Evolutionary conservation across 2,888 invertebrate genomes (phyloP).

Genomic region (Nowickia ferox): DNA sequence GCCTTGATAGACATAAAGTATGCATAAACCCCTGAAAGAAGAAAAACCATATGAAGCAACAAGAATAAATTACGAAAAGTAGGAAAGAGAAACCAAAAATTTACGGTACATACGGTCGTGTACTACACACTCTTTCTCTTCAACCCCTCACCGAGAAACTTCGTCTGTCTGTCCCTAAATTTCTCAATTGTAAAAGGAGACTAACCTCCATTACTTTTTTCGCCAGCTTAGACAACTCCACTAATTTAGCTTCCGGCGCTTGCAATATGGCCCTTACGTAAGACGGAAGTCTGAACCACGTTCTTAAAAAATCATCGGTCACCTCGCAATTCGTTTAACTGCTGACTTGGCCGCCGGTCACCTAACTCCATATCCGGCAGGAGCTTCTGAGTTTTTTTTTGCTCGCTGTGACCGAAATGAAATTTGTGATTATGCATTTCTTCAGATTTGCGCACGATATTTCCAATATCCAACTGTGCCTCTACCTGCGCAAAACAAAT

Average conservation of each 20-base stretch:
- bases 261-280: conserved; percentile 8
- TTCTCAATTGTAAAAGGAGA: too few species aligned
- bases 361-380: too few species aligned
- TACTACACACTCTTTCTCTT: too few species aligned
- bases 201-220: conserved; percentile 21
- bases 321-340: not conserved
- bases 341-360: conserved; percentile 11
- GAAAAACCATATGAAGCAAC: too few species aligned
- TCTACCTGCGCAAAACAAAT: conserved; percentile 23
- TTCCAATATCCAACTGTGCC: not conserved
- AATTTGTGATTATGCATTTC: conserved; percentile 27
- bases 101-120: too few species aligned
- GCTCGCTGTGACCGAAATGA: conserved; percentile 31
- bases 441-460: conserved; percentile 14
- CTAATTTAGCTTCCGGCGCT: not conserved
- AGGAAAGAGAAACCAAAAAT: too few species aligned
- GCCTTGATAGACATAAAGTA: too few species aligned
- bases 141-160: too few species aligned
- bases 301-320: too few species aligned
- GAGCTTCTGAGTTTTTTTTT: conserved; percentile 38
- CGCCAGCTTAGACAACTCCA: conserved; percentile 22
- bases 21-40: too few species aligned
- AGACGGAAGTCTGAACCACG: not conserved
- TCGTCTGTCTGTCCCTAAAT: too few species aligned
- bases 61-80: too few species aligned